Conservation (phyloP, 2,888 invertebrate species). For the Cantharis lateralis region DNA sequence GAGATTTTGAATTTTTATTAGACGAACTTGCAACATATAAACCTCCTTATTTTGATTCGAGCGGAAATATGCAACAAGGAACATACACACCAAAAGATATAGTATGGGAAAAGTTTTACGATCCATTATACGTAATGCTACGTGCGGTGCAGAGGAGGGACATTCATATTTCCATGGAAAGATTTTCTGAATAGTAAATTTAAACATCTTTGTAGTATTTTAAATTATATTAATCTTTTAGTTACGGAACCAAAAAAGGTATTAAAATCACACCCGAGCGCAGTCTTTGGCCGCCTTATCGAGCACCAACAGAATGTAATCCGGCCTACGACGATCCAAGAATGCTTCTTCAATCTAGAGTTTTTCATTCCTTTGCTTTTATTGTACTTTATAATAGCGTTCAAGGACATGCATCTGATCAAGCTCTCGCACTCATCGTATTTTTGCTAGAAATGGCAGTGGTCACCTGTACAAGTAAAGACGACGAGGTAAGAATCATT, state of each 20-base stretch:
- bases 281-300: slow-evolving; percentile 78
- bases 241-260: background rate
- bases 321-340: slow-evolving; percentile 72
- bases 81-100: slow-evolving; percentile 83
- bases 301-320: slow-evolving; percentile 69
- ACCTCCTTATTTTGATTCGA: slow-evolving; percentile 85
- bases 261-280: slow-evolving; percentile 49
- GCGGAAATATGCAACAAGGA: slow-evolving; percentile 77
- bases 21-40: slow-evolving; percentile 68
- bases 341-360: slow-evolving; percentile 62
- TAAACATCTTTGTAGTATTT: background rate
- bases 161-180: slow-evolving; percentile 92
- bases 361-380: slow-evolving; percentile 76
- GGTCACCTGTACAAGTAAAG: slow-evolving; percentile 53
- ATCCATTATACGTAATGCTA: slow-evolving; percentile 90
- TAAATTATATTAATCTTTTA: background rate
- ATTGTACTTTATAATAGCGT: slow-evolving; percentile 85
- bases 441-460: slow-evolving; percentile 88
- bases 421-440: slow-evolving; percentile 83
- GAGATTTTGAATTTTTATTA: slow-evolving; percentile 85
- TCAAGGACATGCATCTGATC: slow-evolving; percentile 79
- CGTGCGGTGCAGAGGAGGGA: slow-evolving; percentile 91
- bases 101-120: slow-evolving; percentile 93
- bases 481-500: slow-evolving; percentile 51
- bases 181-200: slow-evolving; percentile 86